These are phyloP conservation scores for Cololabis saira DNA, from an alignment of 2,113 vertebrate genomes.

Conservation along the genomic window DNA sequence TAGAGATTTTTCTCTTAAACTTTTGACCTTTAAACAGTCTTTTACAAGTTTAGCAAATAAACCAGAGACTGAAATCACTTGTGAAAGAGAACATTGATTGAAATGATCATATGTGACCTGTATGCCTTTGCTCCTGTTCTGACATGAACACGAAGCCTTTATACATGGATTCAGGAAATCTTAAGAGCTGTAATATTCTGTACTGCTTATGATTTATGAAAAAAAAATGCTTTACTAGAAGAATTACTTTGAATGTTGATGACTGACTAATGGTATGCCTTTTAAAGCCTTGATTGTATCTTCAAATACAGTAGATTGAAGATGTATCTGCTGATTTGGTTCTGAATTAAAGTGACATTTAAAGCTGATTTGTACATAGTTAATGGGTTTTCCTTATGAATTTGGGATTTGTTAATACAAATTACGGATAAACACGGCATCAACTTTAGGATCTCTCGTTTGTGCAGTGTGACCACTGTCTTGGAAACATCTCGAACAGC, in stretches of 20 bases:
- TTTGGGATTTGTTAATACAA: slow-evolving; percentile 19
- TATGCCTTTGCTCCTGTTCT: slow-evolving; percentile 54
- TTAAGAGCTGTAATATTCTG: slow-evolving; percentile 15
- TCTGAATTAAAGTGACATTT: slow-evolving; percentile 28
- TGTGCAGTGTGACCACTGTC: too few relatives aligned
- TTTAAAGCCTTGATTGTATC: slow-evolving; percentile 53
- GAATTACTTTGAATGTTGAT: slow-evolving; percentile 38
- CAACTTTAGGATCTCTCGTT: too few relatives aligned
- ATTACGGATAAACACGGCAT: neutral
- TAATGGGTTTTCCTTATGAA: slow-evolving; percentile 12
- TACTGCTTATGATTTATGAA: slow-evolving; percentile 14
- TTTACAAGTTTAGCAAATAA: slow-evolving; percentile 28
- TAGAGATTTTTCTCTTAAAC: neutral
- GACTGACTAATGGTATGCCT: slow-evolving; percentile 43
- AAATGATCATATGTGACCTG: slow-evolving; percentile 14
- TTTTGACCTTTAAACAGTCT: slow-evolving; percentile 22
- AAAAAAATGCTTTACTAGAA: slow-evolving; percentile 12
- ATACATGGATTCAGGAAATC: slow-evolving; percentile 1
- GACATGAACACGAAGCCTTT: slow-evolving; percentile 18
- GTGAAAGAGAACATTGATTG: slow-evolving; percentile 7
- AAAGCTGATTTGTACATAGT: slow-evolving; percentile 31
- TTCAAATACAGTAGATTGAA: slow-evolving; percentile 15
- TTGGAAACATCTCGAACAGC: too few relatives aligned
- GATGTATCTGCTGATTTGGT: slow-evolving; percentile 24
- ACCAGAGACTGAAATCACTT: neutral